Evolutionary conservation across 2,797 vertebrate genomes (phyloP).

Genomic region (Lithobates pipiens): DNA sequence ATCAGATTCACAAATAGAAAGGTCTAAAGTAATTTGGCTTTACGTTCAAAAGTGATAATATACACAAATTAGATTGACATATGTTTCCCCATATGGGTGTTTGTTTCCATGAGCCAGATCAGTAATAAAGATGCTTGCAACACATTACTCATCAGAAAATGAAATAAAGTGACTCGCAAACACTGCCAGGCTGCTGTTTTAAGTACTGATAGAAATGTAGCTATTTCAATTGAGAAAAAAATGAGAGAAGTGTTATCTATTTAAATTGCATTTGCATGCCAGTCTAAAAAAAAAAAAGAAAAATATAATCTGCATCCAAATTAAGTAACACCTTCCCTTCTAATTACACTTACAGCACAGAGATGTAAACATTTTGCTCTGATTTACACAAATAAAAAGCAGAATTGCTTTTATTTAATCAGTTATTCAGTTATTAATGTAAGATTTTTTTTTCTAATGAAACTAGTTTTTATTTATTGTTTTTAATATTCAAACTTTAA

Average conservation of each 20-base stretch:
- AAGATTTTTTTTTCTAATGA: too few species aligned
- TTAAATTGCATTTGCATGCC: slow-evolving; percentile 22
- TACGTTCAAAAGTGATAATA: slow-evolving; percentile 49
- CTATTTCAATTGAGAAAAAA: slow-evolving; percentile 21
- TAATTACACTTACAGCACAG: background rate
- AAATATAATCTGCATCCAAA: slow-evolving; percentile 9
- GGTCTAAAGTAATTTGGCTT: slow-evolving; percentile 45
- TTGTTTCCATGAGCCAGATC: slow-evolving; percentile 31
- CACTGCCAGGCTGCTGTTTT: slow-evolving; percentile 25
- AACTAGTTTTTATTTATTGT: too few species aligned
- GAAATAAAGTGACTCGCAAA: slow-evolving; percentile 49
- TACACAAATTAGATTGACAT: slow-evolving; percentile 54
- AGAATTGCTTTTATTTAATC: background rate
- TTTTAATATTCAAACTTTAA: too few species aligned
- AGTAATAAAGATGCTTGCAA: slow-evolving; percentile 36
- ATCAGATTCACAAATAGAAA: slow-evolving; percentile 43
- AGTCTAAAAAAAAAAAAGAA: background rate
- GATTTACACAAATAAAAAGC: background rate
- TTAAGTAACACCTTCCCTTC: background rate
- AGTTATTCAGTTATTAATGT: too few species aligned
- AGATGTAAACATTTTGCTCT: background rate
- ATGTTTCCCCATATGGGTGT: slow-evolving; percentile 52
- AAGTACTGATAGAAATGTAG: slow-evolving; percentile 2
- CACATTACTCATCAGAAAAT: slow-evolving; percentile 29
- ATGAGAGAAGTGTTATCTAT: slow-evolving; percentile 10